Base-by-base conservation (phyloP, 2,113 vertebrate genomes). In the Bujurquina vittata region DNA sequence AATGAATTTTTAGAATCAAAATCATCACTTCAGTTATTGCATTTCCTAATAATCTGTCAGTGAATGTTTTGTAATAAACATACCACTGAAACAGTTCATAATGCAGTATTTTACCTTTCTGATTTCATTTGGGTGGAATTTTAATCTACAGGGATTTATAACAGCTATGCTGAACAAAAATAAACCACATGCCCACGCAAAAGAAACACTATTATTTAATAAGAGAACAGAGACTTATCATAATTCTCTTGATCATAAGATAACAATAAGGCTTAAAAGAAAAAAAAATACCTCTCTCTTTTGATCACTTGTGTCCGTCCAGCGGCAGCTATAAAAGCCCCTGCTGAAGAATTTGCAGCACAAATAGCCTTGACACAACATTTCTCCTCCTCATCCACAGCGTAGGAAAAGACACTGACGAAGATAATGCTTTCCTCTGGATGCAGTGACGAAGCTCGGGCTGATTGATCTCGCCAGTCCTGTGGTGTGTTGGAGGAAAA, bases 281-380 rank as follows among this genome's bases (percentile, higher is more conserved):
- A 6, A 35, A 35, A 37, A 37, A 26, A 75, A 80, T 54, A 91
- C 94, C 72, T 89, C 91, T 55, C n/a, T 83, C 0, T 2, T 52
- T 0, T 6, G 84, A 7, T 22, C 8, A 9, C 14, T 84, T 0
- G 54, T 3, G 2, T 23, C 18, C 14, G n/a, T 92, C 93, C 92
- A 91, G 37, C 76, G 40, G 86, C 96, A 96, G 87, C 95, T 95
- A 17, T 95, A 95, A 18, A 92, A 37, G 22, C 92, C 94, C 72
- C 91, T 88, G 85, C 85, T 84, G 89, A 87, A 95, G 43, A 85
- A 79, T 46, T 65, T 74, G 63, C 87, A 90, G 1, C 88, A 92
- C 15, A 57, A 59, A 1, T 78, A 62, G 5, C 40, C 37, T 17
- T 26, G 23, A 49, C 54, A 17, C 94, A 95, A 94, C 31, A 14